Evolutionary conservation across 1,140 invertebrate genomes (phyloP).

Genomic region (Calliopsis andreniformis): DNA sequence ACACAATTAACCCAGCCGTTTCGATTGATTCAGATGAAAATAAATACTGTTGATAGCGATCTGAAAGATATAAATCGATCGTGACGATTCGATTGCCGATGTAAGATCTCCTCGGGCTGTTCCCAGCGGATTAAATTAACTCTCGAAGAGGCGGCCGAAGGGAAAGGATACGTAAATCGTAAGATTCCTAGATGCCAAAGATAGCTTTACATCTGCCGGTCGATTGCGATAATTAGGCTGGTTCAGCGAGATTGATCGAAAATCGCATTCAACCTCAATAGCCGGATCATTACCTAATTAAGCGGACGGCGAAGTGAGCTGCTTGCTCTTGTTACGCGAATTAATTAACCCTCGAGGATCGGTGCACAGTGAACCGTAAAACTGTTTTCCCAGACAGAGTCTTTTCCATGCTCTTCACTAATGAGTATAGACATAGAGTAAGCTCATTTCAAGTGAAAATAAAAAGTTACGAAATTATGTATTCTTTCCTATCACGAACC

Average conservation of each 20-base stretch:
- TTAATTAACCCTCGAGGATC: conserved; percentile 42
- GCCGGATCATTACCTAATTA: conserved; percentile 65
- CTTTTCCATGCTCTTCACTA: too few relatives aligned
- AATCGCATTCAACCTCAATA: conserved; percentile 61
- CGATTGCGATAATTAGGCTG: conserved; percentile 73
- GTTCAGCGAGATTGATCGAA: conserved; percentile 63
- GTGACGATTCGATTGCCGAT: conserved; percentile 54
- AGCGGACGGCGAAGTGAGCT: conserved; percentile 21
- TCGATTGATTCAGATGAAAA: conserved; percentile 53
- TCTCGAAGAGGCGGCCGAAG: conserved; percentile 50
- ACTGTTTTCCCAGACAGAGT: too few relatives aligned
- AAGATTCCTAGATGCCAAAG: conserved; percentile 70
- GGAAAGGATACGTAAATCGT: conserved; percentile 63
- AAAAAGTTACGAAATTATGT: too few relatives aligned
- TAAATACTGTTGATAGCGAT: conserved; percentile 70
- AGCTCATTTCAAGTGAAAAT: too few relatives aligned
- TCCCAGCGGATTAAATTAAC: conserved; percentile 69
- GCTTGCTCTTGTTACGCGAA: conserved; percentile 25
- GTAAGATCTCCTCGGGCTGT: conserved; percentile 50
- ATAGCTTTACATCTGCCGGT: conserved; percentile 72
- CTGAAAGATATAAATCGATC: conserved; percentile 64
- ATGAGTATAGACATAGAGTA: too few relatives aligned
- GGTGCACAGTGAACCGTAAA: neutral
- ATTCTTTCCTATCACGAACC: too few relatives aligned
- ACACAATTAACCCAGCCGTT: conserved; percentile 61